phyloP scores from a whole-genome alignment of 2,888 invertebrate genomes.

The Linyphia triangularis region DNA sequence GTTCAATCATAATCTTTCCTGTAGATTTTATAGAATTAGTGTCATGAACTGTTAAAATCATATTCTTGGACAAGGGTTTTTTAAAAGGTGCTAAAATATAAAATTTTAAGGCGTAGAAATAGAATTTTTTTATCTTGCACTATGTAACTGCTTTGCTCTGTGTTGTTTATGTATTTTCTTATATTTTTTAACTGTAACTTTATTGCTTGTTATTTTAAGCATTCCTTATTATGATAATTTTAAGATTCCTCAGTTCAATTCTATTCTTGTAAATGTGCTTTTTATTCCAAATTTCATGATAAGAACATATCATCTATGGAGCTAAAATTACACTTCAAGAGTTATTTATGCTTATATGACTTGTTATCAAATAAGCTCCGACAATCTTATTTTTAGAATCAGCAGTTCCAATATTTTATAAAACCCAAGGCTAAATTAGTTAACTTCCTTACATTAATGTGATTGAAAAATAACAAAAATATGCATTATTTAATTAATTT shows the following conservation, averaged over 20 bases:
- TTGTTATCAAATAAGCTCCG: conserved; percentile 19
- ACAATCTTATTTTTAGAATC: conserved; percentile 56
- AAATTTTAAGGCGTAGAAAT: conserved; percentile 48
- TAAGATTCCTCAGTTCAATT: background rate
- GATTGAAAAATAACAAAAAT: too few relatives aligned
- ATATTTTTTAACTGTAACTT: background rate
- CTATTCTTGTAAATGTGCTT: background rate
- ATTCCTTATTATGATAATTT: background rate
- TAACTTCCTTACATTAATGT: too few relatives aligned
- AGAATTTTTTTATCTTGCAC: conserved; percentile 20
- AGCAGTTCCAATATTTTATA: too few relatives aligned
- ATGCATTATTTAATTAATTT: too few relatives aligned
- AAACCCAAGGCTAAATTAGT: too few relatives aligned
- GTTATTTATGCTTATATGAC: background rate
- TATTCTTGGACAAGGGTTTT: conserved; percentile 61
- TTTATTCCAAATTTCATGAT: conserved; percentile 16
- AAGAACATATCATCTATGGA: conserved; percentile 32
- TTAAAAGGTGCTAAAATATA: conserved; percentile 67
- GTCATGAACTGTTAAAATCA: conserved; percentile 42
- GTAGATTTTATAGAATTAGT: conserved; percentile 66
- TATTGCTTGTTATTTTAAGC: background rate
- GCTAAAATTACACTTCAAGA: background rate
- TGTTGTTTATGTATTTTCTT: background rate
- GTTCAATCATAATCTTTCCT: conserved; percentile 51
- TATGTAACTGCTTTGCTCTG: background rate